Evolutionary conservation across 2,888 invertebrate species (phyloP), one percentile per base, ranked within the genome.

Genomic region (Autographa pulchrina): DNA sequence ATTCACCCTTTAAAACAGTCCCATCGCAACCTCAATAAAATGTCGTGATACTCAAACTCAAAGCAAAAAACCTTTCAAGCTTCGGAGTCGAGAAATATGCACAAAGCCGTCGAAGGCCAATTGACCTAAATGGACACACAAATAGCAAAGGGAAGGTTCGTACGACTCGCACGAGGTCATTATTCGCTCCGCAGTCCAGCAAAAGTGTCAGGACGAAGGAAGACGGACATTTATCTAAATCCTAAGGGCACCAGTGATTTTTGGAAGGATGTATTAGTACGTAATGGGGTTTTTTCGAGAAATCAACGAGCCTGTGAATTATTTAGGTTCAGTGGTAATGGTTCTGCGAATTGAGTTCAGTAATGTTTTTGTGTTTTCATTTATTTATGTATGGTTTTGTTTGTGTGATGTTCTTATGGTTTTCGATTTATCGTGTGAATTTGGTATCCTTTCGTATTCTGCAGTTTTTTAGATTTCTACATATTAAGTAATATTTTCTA

Each of bases 41-140:
- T 88, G 87, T 86, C 84, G 84, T 83, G 83, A 85, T 85, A 81
- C 74, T 20, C 77, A 73, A 75, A 80, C 83, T 84, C 70, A 88
- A 86, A 88, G 90, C 89, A 92, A 91, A 93, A 94, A 93, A 92
- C 91, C 94, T 94, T 94, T 94, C 90, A 92, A 90, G 87, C 88
- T 86, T 85, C 87, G 86, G 87, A 78, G 74, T 54, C 69, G 87
- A 88, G 89, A 91, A 93, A 91, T 92, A 92, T 92, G 93, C 92
- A 92, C 91, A 91, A 91, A 93, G 92, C 92, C 87, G 88, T 91
- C 89, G 88, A 89, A 92, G 91, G 90, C 92, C 95, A 93, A 94
- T 94, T 93, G 94, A 94, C 94, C 94, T 91, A 94, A 95, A 95
- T 95, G 94, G 93, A 90, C 93, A 92, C 91, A 93, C 92, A 92